phyloP scores from a whole-genome alignment of 2,888 invertebrate genomes.

The Meghimatium bilineatum region DNA sequence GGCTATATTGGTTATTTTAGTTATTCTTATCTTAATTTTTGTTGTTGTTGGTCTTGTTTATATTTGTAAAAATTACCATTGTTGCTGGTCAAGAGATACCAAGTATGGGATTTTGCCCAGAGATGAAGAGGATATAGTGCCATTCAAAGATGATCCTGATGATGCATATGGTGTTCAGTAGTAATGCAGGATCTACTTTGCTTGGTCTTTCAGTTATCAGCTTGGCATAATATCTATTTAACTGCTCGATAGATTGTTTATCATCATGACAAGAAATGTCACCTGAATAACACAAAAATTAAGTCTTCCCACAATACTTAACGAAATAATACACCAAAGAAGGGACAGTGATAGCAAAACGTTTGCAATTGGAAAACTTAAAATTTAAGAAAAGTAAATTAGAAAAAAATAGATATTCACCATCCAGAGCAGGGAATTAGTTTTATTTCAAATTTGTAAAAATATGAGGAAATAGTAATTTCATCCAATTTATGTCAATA shows the following conservation, averaged over 20 bases:
- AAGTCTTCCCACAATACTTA: neutral
- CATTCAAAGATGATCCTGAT: slow-evolving; percentile 28
- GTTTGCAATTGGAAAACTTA: neutral
- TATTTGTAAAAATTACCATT: slow-evolving; percentile 9
- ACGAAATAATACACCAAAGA: neutral
- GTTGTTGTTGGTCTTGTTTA: slow-evolving; percentile 17
- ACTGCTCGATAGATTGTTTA: neutral
- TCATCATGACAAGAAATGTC: neutral
- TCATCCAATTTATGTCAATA: neutral
- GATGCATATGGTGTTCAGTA: slow-evolving; percentile 16
- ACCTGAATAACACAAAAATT: neutral
- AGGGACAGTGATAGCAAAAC: neutral
- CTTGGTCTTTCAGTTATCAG: neutral
- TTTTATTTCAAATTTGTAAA: neutral
- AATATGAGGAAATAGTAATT: neutral
- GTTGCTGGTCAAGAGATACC: neutral
- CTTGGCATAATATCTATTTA: neutral
- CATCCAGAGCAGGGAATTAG: neutral
- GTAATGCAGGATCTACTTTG: neutral
- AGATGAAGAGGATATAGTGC: slow-evolving; percentile 27
- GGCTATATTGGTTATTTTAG: neutral
- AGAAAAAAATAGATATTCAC: neutral
- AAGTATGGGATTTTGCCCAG: slow-evolving; percentile 25
- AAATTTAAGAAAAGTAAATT: neutral
- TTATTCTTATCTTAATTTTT: slow-evolving; percentile 2